Evolutionary conservation across 2,888 invertebrate species (phyloP).

Genomic region (Torymus texanus): DNA sequence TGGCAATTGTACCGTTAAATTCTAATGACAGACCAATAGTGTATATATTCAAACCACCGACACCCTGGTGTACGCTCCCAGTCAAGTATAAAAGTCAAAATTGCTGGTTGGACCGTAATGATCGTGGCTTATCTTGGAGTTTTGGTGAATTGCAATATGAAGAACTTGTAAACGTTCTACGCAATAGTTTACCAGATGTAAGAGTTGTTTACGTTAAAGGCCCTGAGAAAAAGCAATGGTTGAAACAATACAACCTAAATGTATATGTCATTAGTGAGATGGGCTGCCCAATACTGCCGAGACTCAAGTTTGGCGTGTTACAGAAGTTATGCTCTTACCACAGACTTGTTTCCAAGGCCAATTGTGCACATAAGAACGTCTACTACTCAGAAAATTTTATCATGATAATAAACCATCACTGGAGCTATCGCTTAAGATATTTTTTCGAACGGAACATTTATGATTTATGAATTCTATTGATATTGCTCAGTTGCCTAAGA

Average conservation of each 20-base stretch:
- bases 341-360: background rate
- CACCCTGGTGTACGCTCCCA: background rate
- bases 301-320: background rate
- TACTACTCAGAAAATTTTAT: background rate
- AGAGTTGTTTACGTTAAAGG: background rate
- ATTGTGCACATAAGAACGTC: background rate
- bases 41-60: background rate
- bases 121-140: background rate
- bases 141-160: background rate
- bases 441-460: too few relatives aligned
- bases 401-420: background rate
- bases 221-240: background rate
- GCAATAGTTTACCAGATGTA: background rate
- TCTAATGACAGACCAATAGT: background rate
- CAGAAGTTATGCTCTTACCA: background rate
- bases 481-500: too few relatives aligned
- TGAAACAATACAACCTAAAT: background rate
- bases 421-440: too few relatives aligned
- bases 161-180: background rate
- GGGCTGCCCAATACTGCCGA: background rate
- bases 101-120: background rate
- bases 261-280: background rate
- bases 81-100: background rate
- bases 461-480: too few relatives aligned
- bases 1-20: background rate